Evolutionary conservation across 2,113 vertebrate species (phyloP), one percentile per base, ranked within the genome.

Genomic region (Sarotherodon lohbergeri): DNA sequence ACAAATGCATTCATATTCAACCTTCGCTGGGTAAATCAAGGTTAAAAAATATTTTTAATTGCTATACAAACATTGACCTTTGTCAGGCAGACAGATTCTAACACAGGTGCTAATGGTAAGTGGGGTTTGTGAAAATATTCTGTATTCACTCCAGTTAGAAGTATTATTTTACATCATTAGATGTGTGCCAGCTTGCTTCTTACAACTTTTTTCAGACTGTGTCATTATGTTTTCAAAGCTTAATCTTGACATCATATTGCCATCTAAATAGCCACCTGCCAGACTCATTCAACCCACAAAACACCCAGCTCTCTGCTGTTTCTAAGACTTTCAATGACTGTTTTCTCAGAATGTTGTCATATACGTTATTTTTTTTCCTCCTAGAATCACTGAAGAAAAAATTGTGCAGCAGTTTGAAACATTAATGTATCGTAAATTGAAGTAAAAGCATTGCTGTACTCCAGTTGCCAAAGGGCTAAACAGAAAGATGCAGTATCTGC

Each of bases 231-330:
- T 55, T 85, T 91, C 80, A 90, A 78, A 86, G 46, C 57, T 89
- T 82, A 48, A 86, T 81, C 89, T 43, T 92, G 85, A 84, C 89
- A 90, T 86, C 39, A 61, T 22, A 24, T 86, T 91, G 83, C 82
- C 59, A 61, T 89, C 63, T 90, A 94, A 96, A 96, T 92, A 90
- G 79, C 89, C 94, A 91, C 89, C 90, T 96, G 93, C 88, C 91
- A 89, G 59, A 9, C 86, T 84, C 63, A 43, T 86, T 82, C 48
- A 7, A 89, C 57, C 83, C 50, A 19, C 41, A 55, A 89, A 83
- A 46, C 8, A 2, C 56, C 68, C 46, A 34, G 80, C 78, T 19
- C 9, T 71, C 32, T 27, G 9, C 48, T 50, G 79, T 81, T 81
- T 81, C 50, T 10, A 14, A 63, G 54, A 63, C 54, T 56, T 50